These are phyloP conservation scores for Hipposideros armiger DNA, from an alignment of 2,113 vertebrate species.

Conservation along the genomic window DNA sequence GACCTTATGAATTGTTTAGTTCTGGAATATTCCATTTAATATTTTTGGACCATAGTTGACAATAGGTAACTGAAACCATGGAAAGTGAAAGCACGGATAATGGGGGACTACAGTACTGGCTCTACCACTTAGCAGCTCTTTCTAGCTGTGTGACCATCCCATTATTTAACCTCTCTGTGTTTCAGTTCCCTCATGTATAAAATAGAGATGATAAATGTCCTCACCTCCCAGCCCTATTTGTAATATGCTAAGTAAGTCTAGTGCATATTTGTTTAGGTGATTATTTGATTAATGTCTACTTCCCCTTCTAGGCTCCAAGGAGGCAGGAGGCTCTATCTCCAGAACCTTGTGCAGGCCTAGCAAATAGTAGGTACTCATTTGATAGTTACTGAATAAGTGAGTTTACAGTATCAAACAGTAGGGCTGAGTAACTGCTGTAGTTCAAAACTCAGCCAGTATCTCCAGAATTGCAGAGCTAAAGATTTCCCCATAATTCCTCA, in stretches of 20 bases:
- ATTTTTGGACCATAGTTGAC: background rate
- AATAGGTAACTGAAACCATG: background rate
- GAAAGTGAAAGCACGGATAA: background rate
- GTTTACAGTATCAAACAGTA: background rate
- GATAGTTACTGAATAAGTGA: constrained; percentile 46
- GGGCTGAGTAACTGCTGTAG: background rate
- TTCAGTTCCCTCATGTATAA: constrained; percentile 28
- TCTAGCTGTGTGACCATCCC: background rate
- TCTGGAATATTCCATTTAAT: background rate
- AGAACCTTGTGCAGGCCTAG: background rate
- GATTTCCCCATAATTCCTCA: constrained; percentile 70
- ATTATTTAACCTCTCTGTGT: constrained; percentile 28
- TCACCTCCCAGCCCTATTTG: background rate
- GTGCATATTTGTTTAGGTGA: background rate
- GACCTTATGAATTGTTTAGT: background rate
- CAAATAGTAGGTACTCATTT: background rate
- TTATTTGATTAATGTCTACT: background rate
- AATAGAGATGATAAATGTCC: background rate
- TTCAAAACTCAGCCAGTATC: constrained; percentile 10
- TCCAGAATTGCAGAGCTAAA: constrained; percentile 2
- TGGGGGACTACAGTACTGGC: background rate
- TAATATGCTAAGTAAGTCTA: background rate
- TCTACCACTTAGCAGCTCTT: background rate
- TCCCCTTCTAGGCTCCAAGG: background rate
- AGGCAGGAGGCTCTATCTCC: background rate